phyloP scores from a whole-genome alignment of 2,113 vertebrate genomes.

The Gracilinanus agilis region DNA sequence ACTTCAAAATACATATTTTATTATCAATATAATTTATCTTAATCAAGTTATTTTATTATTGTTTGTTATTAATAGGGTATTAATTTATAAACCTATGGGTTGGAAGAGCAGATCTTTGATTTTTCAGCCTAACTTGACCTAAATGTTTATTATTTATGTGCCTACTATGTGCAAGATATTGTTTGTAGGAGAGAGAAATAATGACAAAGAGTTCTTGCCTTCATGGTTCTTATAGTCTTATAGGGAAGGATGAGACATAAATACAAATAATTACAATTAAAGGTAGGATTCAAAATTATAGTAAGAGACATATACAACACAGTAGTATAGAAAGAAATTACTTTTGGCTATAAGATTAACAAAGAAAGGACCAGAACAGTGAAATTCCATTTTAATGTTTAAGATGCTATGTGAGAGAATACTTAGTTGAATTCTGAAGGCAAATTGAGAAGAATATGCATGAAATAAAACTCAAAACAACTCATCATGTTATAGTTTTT shows the following conservation, averaged over 20 bases:
- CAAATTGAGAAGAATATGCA: constrained; percentile 6
- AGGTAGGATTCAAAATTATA: neutral
- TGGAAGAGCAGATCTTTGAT: neutral
- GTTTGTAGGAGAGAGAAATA: neutral
- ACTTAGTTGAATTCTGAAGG: neutral
- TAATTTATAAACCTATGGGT: neutral
- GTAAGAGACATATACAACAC: neutral
- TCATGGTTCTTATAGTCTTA: neutral
- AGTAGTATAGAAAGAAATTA: neutral
- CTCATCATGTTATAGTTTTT: neutral
- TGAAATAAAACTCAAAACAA: constrained; percentile 45
- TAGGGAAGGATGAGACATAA: neutral
- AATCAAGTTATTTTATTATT: neutral
- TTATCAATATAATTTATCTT: neutral
- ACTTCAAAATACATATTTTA: constrained; percentile 2
- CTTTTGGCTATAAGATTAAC: neutral
- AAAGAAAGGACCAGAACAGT: neutral
- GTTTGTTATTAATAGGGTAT: neutral
- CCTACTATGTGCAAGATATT: neutral
- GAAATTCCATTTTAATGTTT: neutral
- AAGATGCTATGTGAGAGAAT: neutral
- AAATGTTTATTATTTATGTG: neutral
- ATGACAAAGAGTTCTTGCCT: neutral
- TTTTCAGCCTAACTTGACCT: neutral
- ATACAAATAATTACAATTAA: neutral